Evolutionary conservation across 1,140 invertebrate species (phyloP), one percentile per base, ranked within the genome.

Genomic region (Bombus pyrosoma): DNA sequence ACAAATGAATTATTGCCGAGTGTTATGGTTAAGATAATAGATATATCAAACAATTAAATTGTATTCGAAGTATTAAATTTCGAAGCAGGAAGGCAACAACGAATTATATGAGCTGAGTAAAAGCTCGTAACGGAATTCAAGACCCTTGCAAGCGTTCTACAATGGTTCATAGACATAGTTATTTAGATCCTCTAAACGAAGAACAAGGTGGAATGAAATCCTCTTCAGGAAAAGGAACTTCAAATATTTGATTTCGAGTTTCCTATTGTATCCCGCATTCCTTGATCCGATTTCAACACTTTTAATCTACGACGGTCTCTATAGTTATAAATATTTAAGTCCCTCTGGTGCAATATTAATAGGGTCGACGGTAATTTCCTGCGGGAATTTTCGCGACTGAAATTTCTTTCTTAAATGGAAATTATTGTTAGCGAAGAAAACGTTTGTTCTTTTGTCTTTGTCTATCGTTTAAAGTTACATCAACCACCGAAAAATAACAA

Each of bases 221-320:
- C 76, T 66, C 76, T 43, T 43, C 41, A 62, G 12, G 59, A 32
- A 39, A 34, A 62, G 34, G 75, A 64, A 62, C 57, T 77, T 10
- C 47, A 76, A 77, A 64, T 77, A 77, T 77, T 64, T 62, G 53
- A 77, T 41, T 86, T 87, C 82, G 83, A 90, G 87, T 80, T 87
- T 86, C 87, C 89, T 81, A 53, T 80, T 82, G 47, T 77, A n/a
- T 47, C 34, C 34, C 34, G 68, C 66, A 41, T 59, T 32, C 39
- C 82, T 37, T 47, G 47, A 74, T 74, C 72, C 72, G 41, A 74
- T 74, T 74, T 74, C 41, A 74, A 74, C 72, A 47, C 41, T 74
- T 37, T 39, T 77, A 76, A 76, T 76, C 74, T 34, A 37, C 47
- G 22, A 39, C 47, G 5, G 47, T 22, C 47, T 53, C 47, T 53